Conservation (phyloP, 2,888 invertebrate genomes). For the Trissolcus brochymenae region DNA sequence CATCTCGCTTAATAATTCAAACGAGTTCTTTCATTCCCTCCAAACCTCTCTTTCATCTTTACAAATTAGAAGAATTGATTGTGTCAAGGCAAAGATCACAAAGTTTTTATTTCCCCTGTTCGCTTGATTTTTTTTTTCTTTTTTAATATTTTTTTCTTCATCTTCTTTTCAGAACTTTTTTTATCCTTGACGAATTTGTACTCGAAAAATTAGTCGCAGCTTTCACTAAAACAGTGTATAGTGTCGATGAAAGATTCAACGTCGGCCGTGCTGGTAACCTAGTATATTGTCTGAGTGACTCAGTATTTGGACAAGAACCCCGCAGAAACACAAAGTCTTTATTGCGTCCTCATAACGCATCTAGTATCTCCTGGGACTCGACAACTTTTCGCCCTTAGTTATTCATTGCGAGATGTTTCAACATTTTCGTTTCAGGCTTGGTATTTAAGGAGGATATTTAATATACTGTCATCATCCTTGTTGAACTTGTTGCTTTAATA, state of each 20-base stretch:
- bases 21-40: constrained; percentile 21
- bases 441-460: constrained; percentile 31
- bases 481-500: constrained; percentile 43
- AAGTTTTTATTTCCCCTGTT: constrained; percentile 5
- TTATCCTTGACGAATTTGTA: not conserved
- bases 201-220: constrained; percentile 15
- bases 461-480: constrained; percentile 13
- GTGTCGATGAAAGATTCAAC: constrained; percentile 37
- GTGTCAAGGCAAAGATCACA: constrained; percentile 19
- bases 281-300: constrained; percentile 72
- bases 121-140: not conserved
- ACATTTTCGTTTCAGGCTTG: constrained; percentile 21
- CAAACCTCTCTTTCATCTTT: constrained; percentile 39
- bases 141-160: no score
- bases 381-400: constrained; percentile 44
- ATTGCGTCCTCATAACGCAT: constrained; percentile 56
- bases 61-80: constrained; percentile 31
- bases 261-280: constrained; percentile 39
- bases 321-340: constrained; percentile 54
- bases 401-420: constrained; percentile 35
- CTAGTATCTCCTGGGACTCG: constrained; percentile 50
- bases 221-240: constrained; percentile 13
- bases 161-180: constrained; percentile 1
- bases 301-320: constrained; percentile 73
- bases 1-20: constrained; percentile 46